These are phyloP conservation scores for Pelmatolapia mariae DNA, from an alignment of 2,113 vertebrate species.

Conservation along the genomic window DNA sequence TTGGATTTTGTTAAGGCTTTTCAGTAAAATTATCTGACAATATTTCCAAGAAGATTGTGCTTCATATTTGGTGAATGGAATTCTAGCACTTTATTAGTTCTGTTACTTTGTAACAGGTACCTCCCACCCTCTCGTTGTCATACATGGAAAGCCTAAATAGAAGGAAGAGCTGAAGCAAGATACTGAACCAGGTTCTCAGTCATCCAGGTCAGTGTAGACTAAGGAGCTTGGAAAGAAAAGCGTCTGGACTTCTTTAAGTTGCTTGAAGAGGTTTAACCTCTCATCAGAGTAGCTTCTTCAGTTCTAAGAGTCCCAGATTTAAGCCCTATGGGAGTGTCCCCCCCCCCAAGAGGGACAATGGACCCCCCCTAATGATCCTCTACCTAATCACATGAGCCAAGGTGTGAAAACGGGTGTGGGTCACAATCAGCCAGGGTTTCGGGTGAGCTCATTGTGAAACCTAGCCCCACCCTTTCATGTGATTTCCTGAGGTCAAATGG, in stretches of 20 bases:
- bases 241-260: not conserved
- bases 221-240: not conserved
- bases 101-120: not conserved
- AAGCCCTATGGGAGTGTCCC: not conserved
- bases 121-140: not conserved
- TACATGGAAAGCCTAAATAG: not conserved
- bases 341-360: not conserved
- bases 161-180: not conserved
- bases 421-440: not conserved
- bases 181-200: not conserved
- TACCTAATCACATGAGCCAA: not conserved
- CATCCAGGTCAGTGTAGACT: not conserved
- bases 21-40: not conserved
- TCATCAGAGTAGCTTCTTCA: not conserved
- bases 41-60: not conserved
- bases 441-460: not conserved
- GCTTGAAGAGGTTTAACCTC: not conserved
- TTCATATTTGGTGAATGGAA: not conserved
- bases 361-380: not conserved
- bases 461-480: not conserved
- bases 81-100: not conserved
- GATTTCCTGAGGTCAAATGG: not conserved
- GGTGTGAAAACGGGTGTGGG: not conserved
- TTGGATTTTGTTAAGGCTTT: not conserved
- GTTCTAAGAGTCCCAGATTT: not conserved